Base-by-base conservation (phyloP, 2,797 vertebrate genomes). In the Pseudochirops corinnae region DNA sequence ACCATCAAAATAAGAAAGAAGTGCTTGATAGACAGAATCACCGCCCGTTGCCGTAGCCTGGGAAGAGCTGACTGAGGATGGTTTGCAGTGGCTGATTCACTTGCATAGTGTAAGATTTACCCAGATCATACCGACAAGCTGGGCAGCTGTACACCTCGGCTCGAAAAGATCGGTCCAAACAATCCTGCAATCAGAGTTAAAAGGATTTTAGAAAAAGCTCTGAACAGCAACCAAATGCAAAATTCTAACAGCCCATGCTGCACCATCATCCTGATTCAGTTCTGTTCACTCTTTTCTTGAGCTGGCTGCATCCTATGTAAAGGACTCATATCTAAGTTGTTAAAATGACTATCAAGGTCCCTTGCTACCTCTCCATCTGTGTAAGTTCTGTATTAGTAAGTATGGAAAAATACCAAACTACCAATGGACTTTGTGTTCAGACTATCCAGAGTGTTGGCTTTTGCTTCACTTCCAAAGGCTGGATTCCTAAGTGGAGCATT, bases 141-240 rank as follows among this genome's bases (percentile, higher is more conserved):
- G 99, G 99, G 96, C 99, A 99, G 96, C 99, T 99, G 98, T 99
- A 99, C 74, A 99, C 99, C 0, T 99, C 99, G 0, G 99, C 99
- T 96, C 98, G 99, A 98, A 99, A 99, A 50, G 99, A 99, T 39
- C 99, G 98, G 97, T 99, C 99, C 97, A 99, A 99, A 97, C 99
- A 99, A 97, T 99, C 99, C 99, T 99, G 97, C 4, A 0, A 60
- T 87, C 74, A 87, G 24, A 87, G 39, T 87, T 87, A 50, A 24
- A 24, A 87, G 10, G 39, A 50, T 87, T 87, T 87, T 50, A 26
- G 10, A 50, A 87, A 16, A 74, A n/a, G 62, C 16, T 74, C 5
- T n/a, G 39, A 82, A 82, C 39, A 82, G 39, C 39, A 24, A 46
- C 39, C 24, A 87, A 87, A 50, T 87, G 39, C 2, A 26, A 87